These are phyloP conservation scores for Deroplatys truncata DNA, from an alignment of 2,888 invertebrate genomes.

Conservation along the genomic window DNA sequence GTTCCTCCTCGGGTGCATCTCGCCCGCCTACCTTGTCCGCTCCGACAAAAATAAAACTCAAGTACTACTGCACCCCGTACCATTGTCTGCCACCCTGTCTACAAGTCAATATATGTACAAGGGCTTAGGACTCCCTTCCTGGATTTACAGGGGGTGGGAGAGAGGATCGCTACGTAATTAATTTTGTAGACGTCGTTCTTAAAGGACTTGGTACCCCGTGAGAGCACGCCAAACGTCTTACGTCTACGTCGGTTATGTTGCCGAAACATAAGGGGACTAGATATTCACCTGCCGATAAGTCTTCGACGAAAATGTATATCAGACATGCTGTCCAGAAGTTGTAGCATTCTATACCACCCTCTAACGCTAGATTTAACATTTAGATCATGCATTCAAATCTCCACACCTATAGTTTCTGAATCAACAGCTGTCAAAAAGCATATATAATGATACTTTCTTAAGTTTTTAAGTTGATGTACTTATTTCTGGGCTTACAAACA, in stretches of 20 bases:
- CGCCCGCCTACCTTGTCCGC: not conserved
- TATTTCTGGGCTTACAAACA: too few species aligned
- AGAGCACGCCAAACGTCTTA: not conserved
- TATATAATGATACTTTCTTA: too few species aligned
- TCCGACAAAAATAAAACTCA: not conserved
- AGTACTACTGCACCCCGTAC: not conserved
- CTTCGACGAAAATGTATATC: too few species aligned
- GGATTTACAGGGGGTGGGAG: not conserved
- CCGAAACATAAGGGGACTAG: not conserved
- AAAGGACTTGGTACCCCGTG: not conserved
- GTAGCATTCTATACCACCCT: too few species aligned
- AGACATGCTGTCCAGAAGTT: too few species aligned
- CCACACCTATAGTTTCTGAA: too few species aligned
- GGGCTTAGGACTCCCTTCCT: not conserved
- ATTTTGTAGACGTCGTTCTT: not conserved
- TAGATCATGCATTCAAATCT: too few species aligned
- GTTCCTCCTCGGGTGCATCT: slow-evolving; percentile 23
- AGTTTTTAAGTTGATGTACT: too few species aligned
- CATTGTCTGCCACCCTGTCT: not conserved
- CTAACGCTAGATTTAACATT: too few species aligned
- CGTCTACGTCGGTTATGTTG: not conserved
- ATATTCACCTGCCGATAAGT: not conserved
- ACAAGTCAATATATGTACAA: not conserved
- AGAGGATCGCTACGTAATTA: not conserved
- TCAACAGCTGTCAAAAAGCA: too few species aligned